A percentile compares a stretch with the other conserved stretches of the same genome.
Evolutionary conservation across 2,797 vertebrate genomes (phyloP).

Genomic region (Myiotriccus ornatus): DNA sequence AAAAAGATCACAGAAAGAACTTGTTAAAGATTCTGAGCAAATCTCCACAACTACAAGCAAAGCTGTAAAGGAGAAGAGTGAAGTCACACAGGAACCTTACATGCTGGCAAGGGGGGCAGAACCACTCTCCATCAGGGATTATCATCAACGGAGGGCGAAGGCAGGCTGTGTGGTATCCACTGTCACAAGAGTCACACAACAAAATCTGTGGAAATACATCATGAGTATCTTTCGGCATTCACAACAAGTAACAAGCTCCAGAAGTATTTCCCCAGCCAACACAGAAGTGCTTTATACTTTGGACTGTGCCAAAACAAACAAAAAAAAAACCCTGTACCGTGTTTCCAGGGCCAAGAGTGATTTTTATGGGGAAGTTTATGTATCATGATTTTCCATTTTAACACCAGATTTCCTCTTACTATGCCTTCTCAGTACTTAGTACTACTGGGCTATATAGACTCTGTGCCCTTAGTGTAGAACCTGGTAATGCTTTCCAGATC

Average conservation of each 20-base stretch:
- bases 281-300: background rate
- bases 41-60: background rate
- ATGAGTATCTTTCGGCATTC: background rate
- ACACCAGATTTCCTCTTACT: background rate
- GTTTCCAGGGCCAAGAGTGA: background rate
- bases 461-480: background rate
- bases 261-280: background rate
- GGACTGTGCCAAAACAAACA: background rate
- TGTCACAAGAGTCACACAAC: constrained; percentile 94
- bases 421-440: background rate
- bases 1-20: background rate
- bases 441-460: background rate
- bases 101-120: constrained; percentile 96
- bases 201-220: constrained; percentile 83
- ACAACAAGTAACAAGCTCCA: background rate
- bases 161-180: constrained; percentile 95
- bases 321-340: background rate
- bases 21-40: background rate
- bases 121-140: constrained; percentile 98
- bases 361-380: background rate
- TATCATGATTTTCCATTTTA: background rate
- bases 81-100: constrained; percentile 69
- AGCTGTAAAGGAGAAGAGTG: background rate
- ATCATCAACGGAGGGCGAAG: constrained; percentile 95
- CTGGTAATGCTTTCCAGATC: background rate